A percentile compares a stretch with the other conserved stretches of the same genome.
phyloP scores from a whole-genome alignment of 2,888 invertebrate species.

The Drosophila longiperda region DNA sequence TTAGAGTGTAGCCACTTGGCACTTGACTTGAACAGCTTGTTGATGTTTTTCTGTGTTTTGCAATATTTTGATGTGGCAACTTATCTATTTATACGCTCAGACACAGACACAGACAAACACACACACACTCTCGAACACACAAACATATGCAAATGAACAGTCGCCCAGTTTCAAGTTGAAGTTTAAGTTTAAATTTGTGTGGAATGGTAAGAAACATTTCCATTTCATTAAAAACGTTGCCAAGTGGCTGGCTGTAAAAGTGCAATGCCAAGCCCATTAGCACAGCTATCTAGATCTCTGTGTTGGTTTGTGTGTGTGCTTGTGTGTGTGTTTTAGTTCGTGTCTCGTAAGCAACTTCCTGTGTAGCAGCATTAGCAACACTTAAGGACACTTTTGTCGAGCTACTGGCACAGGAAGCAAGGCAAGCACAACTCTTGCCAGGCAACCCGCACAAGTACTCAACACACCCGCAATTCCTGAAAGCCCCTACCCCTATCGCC shows the following conservation, averaged over 20 bases:
- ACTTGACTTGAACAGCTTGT: constrained; percentile 73
- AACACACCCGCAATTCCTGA: neutral
- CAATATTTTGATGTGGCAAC: constrained; percentile 59
- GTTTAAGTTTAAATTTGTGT: constrained; percentile 46
- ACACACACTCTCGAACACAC: neutral
- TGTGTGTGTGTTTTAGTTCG: constrained; percentile 38
- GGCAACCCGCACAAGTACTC: constrained; percentile 28
- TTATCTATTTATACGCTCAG: constrained; percentile 45
- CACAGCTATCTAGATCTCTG: constrained; percentile 29
- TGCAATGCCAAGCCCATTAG: constrained; percentile 73
- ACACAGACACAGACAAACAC: neutral
- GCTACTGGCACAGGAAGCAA: constrained; percentile 65
- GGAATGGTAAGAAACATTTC: constrained; percentile 43
- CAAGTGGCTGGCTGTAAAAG: constrained; percentile 74
- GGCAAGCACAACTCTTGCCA: constrained; percentile 68
- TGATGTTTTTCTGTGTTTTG: constrained; percentile 60
- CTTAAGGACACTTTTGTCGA: constrained; percentile 77
- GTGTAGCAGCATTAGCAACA: constrained; percentile 75
- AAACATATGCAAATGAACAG: constrained; percentile 36
- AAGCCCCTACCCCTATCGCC: neutral
- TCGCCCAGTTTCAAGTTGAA: constrained; percentile 28
- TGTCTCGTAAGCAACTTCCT: constrained; percentile 78
- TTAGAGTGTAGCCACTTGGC: constrained; percentile 30
- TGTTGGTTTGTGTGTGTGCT: constrained; percentile 21
- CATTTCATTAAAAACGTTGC: constrained; percentile 76